These are phyloP conservation scores for Tychaedon coryphoeus DNA, from an alignment of 2,113 vertebrate species.

Conservation along the genomic window DNA sequence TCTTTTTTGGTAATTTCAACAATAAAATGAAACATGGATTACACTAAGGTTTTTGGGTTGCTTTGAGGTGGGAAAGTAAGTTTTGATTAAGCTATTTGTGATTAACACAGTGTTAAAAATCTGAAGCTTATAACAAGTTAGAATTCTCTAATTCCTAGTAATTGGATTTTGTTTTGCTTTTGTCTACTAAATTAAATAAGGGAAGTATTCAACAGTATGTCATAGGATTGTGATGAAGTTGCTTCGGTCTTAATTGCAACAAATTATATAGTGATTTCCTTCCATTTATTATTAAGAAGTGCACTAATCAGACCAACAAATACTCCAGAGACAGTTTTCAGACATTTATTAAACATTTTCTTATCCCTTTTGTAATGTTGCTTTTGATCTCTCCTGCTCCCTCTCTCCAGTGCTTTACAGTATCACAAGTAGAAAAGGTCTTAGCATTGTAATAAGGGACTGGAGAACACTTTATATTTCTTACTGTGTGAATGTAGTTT, in stretches of 20 bases:
- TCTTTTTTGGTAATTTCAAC: background rate
- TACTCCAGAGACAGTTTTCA: background rate
- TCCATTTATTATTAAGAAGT: background rate
- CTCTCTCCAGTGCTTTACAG: background rate
- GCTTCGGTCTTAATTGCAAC: background rate
- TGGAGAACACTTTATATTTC: background rate
- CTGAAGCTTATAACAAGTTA: background rate
- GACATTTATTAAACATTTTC: background rate
- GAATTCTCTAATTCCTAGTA: background rate
- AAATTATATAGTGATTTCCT: background rate
- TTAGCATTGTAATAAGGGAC: background rate
- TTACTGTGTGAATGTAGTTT: background rate
- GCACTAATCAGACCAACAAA: background rate
- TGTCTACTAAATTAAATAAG: background rate
- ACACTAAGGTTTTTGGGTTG: background rate
- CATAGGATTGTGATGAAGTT: background rate
- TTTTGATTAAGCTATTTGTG: background rate
- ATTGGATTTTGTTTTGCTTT: background rate
- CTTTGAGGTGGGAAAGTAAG: rapidly evolving
- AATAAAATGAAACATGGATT: background rate
- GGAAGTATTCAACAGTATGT: background rate
- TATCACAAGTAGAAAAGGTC: background rate
- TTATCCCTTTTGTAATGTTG: background rate
- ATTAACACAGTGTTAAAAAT: background rate
- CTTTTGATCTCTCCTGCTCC: background rate